Evolutionary conservation across 2,888 invertebrate species (phyloP), one percentile per base, ranked within the genome.

Genomic region (Machimus rusticus): DNA sequence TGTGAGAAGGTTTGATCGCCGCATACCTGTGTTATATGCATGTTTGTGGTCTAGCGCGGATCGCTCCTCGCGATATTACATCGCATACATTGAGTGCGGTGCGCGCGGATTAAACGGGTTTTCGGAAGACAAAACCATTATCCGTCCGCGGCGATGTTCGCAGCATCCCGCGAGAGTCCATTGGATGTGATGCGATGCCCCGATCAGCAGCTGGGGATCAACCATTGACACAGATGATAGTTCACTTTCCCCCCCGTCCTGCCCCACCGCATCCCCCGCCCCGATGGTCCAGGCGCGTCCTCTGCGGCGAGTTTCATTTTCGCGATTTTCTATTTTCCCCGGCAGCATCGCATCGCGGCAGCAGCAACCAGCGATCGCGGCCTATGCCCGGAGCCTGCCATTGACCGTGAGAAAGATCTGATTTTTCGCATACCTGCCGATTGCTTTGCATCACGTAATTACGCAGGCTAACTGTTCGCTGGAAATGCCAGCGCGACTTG

Each of bases 191-290:
- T 46, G 43, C 43, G 37, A 77, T 77, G 34, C 19, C 34, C 78
- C 78, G 86, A 86, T 86, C 77, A 39, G 86, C 78, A 78, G 86
- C 86, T 74, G 78, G 74, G 51, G 86, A 86, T 86, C 86, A 55
- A 86, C n/a, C 78, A 86, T 86, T 86, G 86, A 86, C 86, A 86
- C 34, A 78, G 78, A 86, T 86, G 86, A 86, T 86, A 77, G 86
- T 78, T 86, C 78, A 86, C 51, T 86, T 86, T 76, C 43, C 79
- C 19, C 19, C 76, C 76, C 76, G 76, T 5, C 16, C 6, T 37
- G 34, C 76, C n/a, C 14, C 76, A 76, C 19, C 76, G 1, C 28
- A 3, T 9, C 8, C 76, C 6, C 5, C 39, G 19, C 1, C 6
- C 43, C 4, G 14, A 51, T n/a, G n/a, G 51, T 51, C 1, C 5